Evolutionary conservation across 2,113 vertebrate genomes (phyloP).

Genomic region (Brachionichthys hirsutus): DNA sequence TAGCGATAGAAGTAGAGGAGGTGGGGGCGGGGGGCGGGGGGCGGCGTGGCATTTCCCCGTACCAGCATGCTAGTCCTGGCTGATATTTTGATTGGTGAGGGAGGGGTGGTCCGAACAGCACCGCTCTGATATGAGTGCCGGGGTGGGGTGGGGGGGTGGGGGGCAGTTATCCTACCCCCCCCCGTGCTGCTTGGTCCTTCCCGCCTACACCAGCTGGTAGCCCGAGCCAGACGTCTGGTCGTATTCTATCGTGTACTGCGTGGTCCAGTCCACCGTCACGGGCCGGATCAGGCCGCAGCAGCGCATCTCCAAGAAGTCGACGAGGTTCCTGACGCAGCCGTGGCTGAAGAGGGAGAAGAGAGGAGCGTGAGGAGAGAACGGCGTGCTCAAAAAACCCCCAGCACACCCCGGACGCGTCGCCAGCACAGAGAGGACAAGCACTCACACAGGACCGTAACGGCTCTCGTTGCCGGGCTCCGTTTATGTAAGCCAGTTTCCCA

Average conservation of each 20-base stretch:
- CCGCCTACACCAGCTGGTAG: slow-evolving; percentile 98
- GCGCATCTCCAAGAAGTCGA: slow-evolving; percentile 99
- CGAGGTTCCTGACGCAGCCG: slow-evolving; percentile 95
- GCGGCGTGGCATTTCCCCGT: slow-evolving; percentile 72
- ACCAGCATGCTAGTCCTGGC: slow-evolving; percentile 89
- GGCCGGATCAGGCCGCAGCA: slow-evolving; percentile 98
- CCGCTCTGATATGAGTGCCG: slow-evolving; percentile 67
- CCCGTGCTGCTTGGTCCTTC: no score
- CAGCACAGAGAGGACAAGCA: no score
- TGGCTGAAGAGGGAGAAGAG: slow-evolving; percentile 77
- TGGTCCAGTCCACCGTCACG: slow-evolving; percentile 95
- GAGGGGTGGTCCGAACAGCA: slow-evolving; percentile 76
- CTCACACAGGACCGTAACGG: no score
- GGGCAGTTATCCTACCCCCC: slow-evolving; percentile 7
- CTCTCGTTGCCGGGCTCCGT: no score
- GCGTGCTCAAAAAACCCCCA: background rate
- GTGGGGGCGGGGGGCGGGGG: slow-evolving; percentile 2
- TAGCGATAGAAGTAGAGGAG: slow-evolving; percentile 41
- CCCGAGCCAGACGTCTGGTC: slow-evolving; percentile 97
- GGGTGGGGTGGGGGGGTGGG: background rate
- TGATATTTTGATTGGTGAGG: slow-evolving; percentile 73
- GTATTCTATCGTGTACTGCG: slow-evolving; percentile 98
- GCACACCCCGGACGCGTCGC: no score
- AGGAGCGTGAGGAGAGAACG: no score
- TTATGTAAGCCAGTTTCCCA: no score